Evolutionary conservation across 2,888 invertebrate species (phyloP), one percentile per base, ranked within the genome.

Genomic region (Meteorus cinctellus): DNA sequence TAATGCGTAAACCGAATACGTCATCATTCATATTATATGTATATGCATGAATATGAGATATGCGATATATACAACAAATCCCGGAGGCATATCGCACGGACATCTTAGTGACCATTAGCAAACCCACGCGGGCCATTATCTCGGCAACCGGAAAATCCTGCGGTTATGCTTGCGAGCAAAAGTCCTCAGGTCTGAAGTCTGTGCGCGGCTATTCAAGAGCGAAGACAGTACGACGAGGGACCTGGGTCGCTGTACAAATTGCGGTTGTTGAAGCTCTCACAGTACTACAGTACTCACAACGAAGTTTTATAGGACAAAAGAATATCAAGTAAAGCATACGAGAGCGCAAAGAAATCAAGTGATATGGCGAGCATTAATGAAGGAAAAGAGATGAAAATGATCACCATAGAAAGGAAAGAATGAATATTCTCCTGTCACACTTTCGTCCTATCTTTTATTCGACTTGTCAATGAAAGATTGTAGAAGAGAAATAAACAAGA

Each of bases 81-180:
- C 34, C 62, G 80, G 79, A 79, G 71, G 77, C 77, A 79, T 83
- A 83, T 83, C 82, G 75, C 74, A 73, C 76, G 72, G 79, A 79
- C 80, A 82, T 84, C 82, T 84, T 78, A 45, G 67, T 72, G 78
- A 79, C 78, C 75, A 78, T 77, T 70, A 73, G 81, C 80, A 82
- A 79, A 80, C 75, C 83, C 78, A 81, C 80, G 78, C 70, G 75
- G 81, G 24, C 59, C 77, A 84, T 84, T 83, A 85, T 82, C 81
- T 80, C 41, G 72, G 75, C 78, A 79, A 81, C 80, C 78, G 79
- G 78, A 80, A 81, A 81, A 81, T 80, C 77, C 70, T 77, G 81
- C 72, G 78, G 80, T 81, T 70, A 72, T 72, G 65, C 34, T 55
- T 55, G 55, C 19, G 55, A 19, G 19, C 55, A 48, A 55, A 55